Evolutionary conservation across 2,888 invertebrate genomes (phyloP).

Genomic region (Ethmia dodecea): DNA sequence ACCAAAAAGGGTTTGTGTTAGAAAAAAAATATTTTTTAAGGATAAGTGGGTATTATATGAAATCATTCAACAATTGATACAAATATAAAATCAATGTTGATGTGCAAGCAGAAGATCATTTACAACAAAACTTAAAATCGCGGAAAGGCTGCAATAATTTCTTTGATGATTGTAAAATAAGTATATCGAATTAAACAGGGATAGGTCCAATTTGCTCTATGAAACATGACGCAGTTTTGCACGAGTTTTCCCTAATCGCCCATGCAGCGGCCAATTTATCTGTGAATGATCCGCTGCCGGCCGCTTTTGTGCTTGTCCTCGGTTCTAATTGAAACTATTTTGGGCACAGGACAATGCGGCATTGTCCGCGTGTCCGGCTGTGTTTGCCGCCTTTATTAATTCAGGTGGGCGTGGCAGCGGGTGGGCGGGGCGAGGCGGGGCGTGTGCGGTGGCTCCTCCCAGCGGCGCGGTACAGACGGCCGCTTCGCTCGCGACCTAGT

Average conservation of each 20-base stretch:
- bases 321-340: constrained; percentile 77
- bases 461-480: constrained; percentile 46
- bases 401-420: constrained; percentile 61
- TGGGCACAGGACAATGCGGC: constrained; percentile 71
- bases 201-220: not conserved
- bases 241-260: constrained; percentile 40
- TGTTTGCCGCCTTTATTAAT: constrained; percentile 77
- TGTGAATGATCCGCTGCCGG: constrained; percentile 59
- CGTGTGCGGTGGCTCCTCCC: constrained; percentile 36
- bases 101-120: too few species aligned
- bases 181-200: too few species aligned
- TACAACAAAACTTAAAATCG: too few species aligned
- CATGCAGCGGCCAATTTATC: constrained; percentile 60
- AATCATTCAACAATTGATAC: too few species aligned
- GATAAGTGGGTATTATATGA: too few species aligned
- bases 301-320: constrained; percentile 66
- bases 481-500: constrained; percentile 29
- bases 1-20: too few species aligned
- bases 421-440: constrained; percentile 57
- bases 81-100: too few species aligned
- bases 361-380: constrained; percentile 74
- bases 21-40: too few species aligned
- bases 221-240: constrained; percentile 26
- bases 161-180: too few species aligned
- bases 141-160: too few species aligned